phyloP scores from a whole-genome alignment of 1,140 invertebrate species.

The Microplitis demolitor region DNA sequence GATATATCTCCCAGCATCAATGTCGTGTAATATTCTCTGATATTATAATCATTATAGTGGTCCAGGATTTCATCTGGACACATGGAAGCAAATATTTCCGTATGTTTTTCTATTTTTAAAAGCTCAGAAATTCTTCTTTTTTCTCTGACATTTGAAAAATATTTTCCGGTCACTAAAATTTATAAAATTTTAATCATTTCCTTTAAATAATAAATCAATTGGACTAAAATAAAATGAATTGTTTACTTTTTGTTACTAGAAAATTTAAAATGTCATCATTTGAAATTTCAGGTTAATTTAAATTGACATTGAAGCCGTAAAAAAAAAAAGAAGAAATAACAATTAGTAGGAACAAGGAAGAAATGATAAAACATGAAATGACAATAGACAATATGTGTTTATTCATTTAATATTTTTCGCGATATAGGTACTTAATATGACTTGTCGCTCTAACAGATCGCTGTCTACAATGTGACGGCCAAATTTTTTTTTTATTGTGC shows the following conservation, averaged over 20 bases:
- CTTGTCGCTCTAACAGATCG: conserved; percentile 59
- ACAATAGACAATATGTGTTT: conserved; percentile 63
- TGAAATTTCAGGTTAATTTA: too few species aligned
- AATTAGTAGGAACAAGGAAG: not conserved
- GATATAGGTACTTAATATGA: conserved; percentile 59
- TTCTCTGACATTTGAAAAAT: not conserved
- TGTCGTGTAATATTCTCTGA: conserved; percentile 63
- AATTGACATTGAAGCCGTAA: too few species aligned
- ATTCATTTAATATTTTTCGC: conserved; percentile 56
- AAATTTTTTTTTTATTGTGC: conserved; percentile 59
- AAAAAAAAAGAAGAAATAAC: too few species aligned
- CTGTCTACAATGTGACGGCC: conserved; percentile 60
- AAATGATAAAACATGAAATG: conserved; percentile 42
- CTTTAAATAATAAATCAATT: too few species aligned
- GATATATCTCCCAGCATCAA: conserved; percentile 69
- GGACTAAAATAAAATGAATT: too few species aligned
- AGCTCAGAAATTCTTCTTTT: conserved; percentile 14
- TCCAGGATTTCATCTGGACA: conserved; percentile 69
- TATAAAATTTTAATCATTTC: too few species aligned
- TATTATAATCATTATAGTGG: conserved; percentile 60
- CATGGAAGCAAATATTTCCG: conserved; percentile 66
- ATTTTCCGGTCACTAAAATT: not conserved
- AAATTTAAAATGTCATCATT: too few species aligned
- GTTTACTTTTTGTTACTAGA: too few species aligned
- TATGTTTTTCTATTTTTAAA: conserved; percentile 46